phyloP scores from a whole-genome alignment of 2,797 vertebrate species.

The Ataeniobius toweri region DNA sequence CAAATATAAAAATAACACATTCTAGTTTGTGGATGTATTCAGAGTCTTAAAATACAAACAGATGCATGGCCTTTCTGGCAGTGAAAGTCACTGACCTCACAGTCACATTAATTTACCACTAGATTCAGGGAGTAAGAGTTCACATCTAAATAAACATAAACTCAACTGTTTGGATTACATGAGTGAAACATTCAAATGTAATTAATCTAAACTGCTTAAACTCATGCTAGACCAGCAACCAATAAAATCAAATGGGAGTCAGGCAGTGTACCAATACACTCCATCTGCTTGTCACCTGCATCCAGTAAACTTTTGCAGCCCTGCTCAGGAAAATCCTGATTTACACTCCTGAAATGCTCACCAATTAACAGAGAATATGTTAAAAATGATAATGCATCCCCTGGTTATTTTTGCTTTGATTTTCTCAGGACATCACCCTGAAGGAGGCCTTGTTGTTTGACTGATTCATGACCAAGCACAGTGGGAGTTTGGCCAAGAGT shows the following conservation, averaged over 20 bases:
- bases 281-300: conserved; percentile 68
- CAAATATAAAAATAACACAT: not conserved
- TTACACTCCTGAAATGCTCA: conserved; percentile 8
- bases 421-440: conserved; percentile 43
- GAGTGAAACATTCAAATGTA: conserved; percentile 64
- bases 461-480: conserved; percentile 48
- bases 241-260: conserved; percentile 56
- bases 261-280: conserved; percentile 43
- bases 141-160: conserved; percentile 32
- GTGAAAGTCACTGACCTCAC: conserved; percentile 6
- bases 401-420: not conserved
- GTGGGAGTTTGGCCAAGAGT: conserved; percentile 47
- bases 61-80: not conserved
- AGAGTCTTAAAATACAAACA: not conserved
- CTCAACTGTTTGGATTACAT: conserved; percentile 59
- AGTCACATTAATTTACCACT: conserved; percentile 19
- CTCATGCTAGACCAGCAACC: conserved; percentile 31
- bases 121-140: conserved; percentile 14
- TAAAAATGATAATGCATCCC: not conserved
- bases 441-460: conserved; percentile 47
- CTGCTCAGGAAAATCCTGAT: conserved; percentile 15
- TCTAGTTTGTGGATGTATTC: not conserved
- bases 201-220: conserved; percentile 49
- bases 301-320: conserved; percentile 10
- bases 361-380: not conserved